phyloP scores from a whole-genome alignment of 2,888 invertebrate species.

The Agrotis ipsilon region DNA sequence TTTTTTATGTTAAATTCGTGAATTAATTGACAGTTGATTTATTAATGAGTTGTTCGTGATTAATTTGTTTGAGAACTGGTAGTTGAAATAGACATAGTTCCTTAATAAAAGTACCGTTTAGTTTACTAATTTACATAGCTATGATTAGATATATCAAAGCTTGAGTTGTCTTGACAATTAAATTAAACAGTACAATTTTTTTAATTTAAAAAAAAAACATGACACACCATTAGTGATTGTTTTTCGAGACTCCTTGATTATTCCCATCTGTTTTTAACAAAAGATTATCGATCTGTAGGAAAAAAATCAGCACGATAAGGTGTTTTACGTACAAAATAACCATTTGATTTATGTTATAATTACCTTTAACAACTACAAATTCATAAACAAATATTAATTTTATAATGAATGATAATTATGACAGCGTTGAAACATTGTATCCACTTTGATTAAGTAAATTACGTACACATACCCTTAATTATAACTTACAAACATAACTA shows the following conservation, averaged over 20 bases:
- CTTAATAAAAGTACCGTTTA: background rate
- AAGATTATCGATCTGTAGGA: background rate
- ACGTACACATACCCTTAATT: conserved; percentile 47
- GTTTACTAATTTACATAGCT: background rate
- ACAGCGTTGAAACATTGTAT: conserved; percentile 55
- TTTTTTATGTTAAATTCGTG: conserved; percentile 43
- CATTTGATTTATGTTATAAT: conserved; percentile 28
- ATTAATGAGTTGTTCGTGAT: conserved; percentile 16
- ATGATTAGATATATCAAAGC: background rate
- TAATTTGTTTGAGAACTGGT: conserved; percentile 9
- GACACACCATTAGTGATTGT: no score
- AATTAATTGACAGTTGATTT: conserved; percentile 41
- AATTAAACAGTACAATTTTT: no score
- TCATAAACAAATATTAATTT: conserved; percentile 30
- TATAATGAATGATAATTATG: conserved; percentile 40
- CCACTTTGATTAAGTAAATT: conserved; percentile 56
- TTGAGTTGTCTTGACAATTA: no score
- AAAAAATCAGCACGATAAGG: background rate
- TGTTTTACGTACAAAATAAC: conserved; percentile 8
- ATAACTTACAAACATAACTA: conserved; percentile 52
- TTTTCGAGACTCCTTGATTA: background rate
- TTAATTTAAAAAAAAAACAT: no score
- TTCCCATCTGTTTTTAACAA: background rate
- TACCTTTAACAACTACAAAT: conserved; percentile 32
- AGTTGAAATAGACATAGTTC: background rate